Evolutionary conservation across 2,888 invertebrate genomes (phyloP).

Genomic region (Parelbella ahira): DNA sequence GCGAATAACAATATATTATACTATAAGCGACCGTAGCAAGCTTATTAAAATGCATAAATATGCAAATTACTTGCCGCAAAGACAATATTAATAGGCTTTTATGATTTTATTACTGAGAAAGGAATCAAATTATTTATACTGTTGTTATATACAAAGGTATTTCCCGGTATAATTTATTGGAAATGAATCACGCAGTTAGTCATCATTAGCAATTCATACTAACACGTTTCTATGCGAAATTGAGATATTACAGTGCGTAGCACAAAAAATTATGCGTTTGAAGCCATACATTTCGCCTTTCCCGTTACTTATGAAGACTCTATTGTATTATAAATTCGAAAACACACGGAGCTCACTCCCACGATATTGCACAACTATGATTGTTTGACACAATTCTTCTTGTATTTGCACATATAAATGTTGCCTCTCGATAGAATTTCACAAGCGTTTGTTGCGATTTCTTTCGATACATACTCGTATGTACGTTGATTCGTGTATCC

Average conservation of each 20-base stretch:
- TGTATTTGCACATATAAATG: constrained; percentile 21
- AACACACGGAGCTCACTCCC: constrained; percentile 38
- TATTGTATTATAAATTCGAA: constrained; percentile 20
- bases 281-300: constrained; percentile 1
- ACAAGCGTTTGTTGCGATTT: constrained; percentile 18
- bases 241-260: no score
- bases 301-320: constrained; percentile 8
- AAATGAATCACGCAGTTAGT: no score
- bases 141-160: no score
- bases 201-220: no score
- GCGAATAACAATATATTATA: constrained; percentile 2
- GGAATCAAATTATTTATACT: constrained; percentile 12
- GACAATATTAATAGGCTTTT: constrained; percentile 12
- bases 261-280: no score
- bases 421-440: constrained; percentile 19
- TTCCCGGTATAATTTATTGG: no score
- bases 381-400: constrained; percentile 24
- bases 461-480: constrained; percentile 2
- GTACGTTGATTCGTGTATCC: constrained; percentile 1
- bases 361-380: constrained; percentile 47
- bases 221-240: no score
- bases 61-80: constrained; percentile 13
- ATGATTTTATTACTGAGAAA: constrained; percentile 16
- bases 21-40: constrained; percentile 1
- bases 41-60: constrained; percentile 24